A percentile compares a stretch with the other conserved stretches of the same genome.
Conservation (phyloP, 2,113 vertebrate species). For the Rallus limicola region DNA sequence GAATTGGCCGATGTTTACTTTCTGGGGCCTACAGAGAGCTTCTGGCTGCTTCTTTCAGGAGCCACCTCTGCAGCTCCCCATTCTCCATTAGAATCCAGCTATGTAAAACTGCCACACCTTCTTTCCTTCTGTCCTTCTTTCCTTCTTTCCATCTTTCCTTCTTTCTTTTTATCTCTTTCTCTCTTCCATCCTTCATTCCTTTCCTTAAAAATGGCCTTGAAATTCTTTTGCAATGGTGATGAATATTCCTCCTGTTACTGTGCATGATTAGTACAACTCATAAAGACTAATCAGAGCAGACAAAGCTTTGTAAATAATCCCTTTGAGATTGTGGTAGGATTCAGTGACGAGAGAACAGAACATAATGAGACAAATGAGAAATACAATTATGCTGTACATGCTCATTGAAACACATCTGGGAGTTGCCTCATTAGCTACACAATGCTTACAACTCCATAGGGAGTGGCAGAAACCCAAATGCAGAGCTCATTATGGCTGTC, state of each 20-base stretch:
- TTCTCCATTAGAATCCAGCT: too few species aligned
- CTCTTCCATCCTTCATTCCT: too few species aligned
- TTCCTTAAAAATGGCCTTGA: neutral
- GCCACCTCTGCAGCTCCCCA: too few species aligned
- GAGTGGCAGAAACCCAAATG: neutral
- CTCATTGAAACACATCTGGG: neutral
- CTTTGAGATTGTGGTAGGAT: neutral
- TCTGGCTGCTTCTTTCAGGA: too few species aligned
- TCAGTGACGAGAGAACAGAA: neutral
- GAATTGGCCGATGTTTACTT: too few species aligned
- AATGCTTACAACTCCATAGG: neutral
- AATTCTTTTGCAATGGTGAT: neutral
- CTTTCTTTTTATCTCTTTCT: neutral
- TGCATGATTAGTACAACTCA: neutral
- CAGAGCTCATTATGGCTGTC: neutral
- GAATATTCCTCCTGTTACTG: neutral
- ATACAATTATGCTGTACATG: neutral
- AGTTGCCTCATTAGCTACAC: neutral
- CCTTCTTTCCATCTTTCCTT: too few species aligned
- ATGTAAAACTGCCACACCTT: too few species aligned
- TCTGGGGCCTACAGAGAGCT: too few species aligned
- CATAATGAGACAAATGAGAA: neutral
- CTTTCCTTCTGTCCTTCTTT: too few species aligned
- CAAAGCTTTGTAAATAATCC: neutral
- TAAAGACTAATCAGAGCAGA: neutral